Percentiles rank a stretch among this genome's conserved stretches.
Evolutionary conservation across 1,140 invertebrate genomes (phyloP).

Genomic region (Leptinotarsa texana): DNA sequence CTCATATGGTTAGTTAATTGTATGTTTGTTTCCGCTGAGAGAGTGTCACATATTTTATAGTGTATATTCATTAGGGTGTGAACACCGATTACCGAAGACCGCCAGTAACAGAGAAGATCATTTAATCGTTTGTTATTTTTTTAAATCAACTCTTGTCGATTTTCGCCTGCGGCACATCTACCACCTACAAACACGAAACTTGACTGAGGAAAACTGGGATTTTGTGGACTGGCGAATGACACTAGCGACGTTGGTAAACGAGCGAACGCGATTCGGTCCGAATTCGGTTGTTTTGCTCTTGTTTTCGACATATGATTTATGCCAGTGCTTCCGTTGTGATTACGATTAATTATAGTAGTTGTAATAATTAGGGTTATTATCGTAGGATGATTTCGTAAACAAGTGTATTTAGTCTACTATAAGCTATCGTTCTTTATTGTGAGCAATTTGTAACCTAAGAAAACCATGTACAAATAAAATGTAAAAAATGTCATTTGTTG

Average conservation of each 20-base stretch:
- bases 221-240: neutral
- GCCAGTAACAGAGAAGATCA: neutral
- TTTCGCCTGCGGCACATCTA: neutral
- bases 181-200: neutral
- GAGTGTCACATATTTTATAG: neutral
- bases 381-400: too few species aligned
- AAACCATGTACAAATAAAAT: too few species aligned
- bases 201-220: conserved; percentile 7
- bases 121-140: neutral
- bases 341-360: too few species aligned
- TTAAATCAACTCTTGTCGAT: neutral
- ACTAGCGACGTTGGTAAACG: neutral
- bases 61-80: conserved; percentile 2
- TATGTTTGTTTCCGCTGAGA: neutral
- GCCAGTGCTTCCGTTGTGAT: too few species aligned
- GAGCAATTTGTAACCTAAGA: too few species aligned
- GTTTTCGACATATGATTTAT: too few species aligned
- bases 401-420: too few species aligned
- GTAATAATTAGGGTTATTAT: too few species aligned
- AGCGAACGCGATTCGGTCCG: neutral
- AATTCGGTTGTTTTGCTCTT: neutral
- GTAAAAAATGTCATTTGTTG: too few species aligned
- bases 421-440: too few species aligned
- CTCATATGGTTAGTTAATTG: conserved; percentile 1
- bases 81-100: neutral